Percentiles rank a stretch among this genome's conserved stretches.
Evolutionary conservation across 2,797 vertebrate species (phyloP).

Genomic region (Schizopygopsis pylzovi): DNA sequence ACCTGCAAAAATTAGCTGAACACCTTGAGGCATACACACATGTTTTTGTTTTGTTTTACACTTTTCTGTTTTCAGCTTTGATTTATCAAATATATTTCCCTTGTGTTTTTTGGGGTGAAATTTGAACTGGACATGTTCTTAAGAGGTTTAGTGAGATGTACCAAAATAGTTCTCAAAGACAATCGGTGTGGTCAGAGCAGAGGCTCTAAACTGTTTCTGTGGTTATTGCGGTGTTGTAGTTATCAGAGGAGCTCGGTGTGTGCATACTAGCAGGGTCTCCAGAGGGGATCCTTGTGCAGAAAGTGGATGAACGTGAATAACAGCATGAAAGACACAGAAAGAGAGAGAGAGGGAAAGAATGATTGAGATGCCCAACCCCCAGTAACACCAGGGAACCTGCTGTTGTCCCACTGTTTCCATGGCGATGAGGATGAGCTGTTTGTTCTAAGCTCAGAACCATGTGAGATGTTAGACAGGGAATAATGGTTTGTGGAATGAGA

Average conservation of each 20-base stretch:
- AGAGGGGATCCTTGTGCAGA: conserved; percentile 27
- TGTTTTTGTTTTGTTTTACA: too few relatives aligned
- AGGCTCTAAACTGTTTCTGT: not conserved
- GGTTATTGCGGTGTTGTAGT: conserved; percentile 4
- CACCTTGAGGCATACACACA: not conserved
- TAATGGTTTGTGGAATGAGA: conserved; percentile 18
- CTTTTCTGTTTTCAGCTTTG: not conserved
- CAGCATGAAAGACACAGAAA: conserved; percentile 54
- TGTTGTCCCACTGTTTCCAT: conserved; percentile 89
- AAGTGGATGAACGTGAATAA: conserved; percentile 41
- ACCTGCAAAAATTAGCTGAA: not conserved
- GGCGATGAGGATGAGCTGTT: conserved; percentile 81
- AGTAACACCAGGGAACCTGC: conserved; percentile 76
- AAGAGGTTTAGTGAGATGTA: not conserved
- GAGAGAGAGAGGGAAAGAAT: conserved; percentile 19
- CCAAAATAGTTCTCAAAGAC: not conserved
- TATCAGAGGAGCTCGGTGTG: conserved; percentile 19
- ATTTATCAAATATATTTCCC: not conserved
- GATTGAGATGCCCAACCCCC: conserved; percentile 72
- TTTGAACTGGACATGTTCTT: not conserved
- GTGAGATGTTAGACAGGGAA: conserved; percentile 62
- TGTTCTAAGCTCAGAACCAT: conserved; percentile 66
- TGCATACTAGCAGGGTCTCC: conserved; percentile 35
- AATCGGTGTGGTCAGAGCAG: not conserved
- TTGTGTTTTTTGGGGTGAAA: not conserved